Percentiles rank a stretch among this genome's conserved stretches.
These are phyloP conservation scores for Drosophila pruinosa DNA, from an alignment of 1,140 invertebrate species.

Conservation along the genomic window DNA sequence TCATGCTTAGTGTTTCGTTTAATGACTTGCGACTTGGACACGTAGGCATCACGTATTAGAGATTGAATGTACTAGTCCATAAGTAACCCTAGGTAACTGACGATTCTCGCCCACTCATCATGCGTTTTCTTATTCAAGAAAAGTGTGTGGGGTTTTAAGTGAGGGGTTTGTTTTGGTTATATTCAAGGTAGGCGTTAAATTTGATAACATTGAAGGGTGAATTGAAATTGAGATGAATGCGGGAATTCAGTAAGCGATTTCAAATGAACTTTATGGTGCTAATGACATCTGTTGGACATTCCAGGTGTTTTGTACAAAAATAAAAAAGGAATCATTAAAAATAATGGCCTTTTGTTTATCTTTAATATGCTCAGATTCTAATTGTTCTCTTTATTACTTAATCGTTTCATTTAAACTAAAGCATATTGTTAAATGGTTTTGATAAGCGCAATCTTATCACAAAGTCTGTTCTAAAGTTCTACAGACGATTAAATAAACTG, in stretches of 20 bases:
- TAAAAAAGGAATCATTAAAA: too few species aligned
- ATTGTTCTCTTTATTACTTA: background rate
- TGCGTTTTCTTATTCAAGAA: background rate
- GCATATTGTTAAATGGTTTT: background rate
- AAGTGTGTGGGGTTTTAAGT: background rate
- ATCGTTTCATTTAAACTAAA: background rate
- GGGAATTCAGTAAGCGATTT: too few species aligned
- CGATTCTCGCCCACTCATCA: slow-evolving; percentile 6
- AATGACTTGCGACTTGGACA: slow-evolving; percentile 4
- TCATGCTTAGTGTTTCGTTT: slow-evolving; percentile 51
- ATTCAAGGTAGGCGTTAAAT: background rate
- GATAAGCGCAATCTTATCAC: background rate
- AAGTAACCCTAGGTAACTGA: background rate
- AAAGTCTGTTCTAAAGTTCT: background rate
- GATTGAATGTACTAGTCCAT: background rate
- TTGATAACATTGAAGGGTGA: background rate
- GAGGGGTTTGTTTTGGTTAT: slow-evolving; percentile 1
- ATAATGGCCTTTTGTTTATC: background rate
- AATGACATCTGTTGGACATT: background rate
- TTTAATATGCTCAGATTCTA: background rate
- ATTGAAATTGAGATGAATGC: background rate
- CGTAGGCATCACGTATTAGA: slow-evolving; percentile 1
- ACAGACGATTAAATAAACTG: background rate
- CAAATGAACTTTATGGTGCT: background rate
- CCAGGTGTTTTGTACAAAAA: too few species aligned